phyloP scores from a whole-genome alignment of 2,797 vertebrate species.

The Lagodon rhomboides region DNA sequence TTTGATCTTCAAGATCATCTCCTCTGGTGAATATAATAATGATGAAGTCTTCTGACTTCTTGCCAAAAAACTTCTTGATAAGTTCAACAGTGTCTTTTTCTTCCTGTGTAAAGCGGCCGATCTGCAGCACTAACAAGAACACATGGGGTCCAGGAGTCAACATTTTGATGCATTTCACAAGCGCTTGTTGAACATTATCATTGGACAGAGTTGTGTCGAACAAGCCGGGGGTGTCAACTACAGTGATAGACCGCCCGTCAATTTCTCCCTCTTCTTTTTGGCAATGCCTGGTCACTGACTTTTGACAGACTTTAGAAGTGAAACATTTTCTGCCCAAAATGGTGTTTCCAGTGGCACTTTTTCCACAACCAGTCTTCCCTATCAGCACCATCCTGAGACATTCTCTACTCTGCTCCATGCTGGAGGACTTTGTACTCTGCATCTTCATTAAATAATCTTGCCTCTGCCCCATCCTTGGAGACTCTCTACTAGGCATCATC shows the following conservation, averaged over 20 bases:
- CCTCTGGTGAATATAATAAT: slow-evolving; percentile 56
- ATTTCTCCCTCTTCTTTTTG: slow-evolving; percentile 23
- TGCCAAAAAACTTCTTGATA: slow-evolving; percentile 39
- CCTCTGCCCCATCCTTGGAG: neutral
- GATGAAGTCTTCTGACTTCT: slow-evolving; percentile 34
- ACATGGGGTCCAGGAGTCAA: slow-evolving; percentile 62
- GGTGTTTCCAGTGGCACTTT: slow-evolving; percentile 63
- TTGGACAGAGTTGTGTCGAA: slow-evolving; percentile 38
- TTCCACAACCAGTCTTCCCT: slow-evolving; percentile 61
- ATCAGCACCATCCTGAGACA: slow-evolving; percentile 56
- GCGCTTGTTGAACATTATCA: neutral
- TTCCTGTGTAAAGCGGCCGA: slow-evolving; percentile 47
- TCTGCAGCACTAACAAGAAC: slow-evolving; percentile 55
- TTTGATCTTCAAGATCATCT: slow-evolving; percentile 19
- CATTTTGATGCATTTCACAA: slow-evolving; percentile 50
- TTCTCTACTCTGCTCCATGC: neutral
- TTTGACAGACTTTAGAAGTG: accelerated
- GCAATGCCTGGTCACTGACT: slow-evolving; percentile 43
- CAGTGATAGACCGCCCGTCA: neutral
- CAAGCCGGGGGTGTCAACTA: slow-evolving; percentile 62
- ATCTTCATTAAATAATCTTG: accelerated
- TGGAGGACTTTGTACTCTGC: accelerated
- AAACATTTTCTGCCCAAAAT: slow-evolving; percentile 38
- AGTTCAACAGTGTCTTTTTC: slow-evolving; percentile 22
- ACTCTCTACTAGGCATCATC: neutral